These are phyloP conservation scores for Trematomus bernacchii DNA, from an alignment of 2,797 vertebrate species.

Conservation along the genomic window DNA sequence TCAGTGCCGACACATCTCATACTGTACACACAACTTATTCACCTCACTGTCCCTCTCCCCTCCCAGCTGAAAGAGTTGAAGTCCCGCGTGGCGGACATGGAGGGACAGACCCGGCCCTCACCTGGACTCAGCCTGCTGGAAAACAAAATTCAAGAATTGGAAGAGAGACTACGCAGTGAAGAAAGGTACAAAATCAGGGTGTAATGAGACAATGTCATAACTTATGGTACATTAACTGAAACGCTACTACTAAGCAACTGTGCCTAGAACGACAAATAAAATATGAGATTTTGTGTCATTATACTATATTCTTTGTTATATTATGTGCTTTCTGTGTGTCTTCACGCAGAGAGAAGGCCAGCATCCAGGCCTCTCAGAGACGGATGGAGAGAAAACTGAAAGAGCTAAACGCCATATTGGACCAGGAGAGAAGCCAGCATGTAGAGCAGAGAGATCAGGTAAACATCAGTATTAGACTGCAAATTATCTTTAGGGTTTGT, in stretches of 20 bases:
- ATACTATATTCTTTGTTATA: background rate
- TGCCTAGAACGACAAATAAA: background rate
- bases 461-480: constrained; percentile 7
- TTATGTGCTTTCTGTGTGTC: constrained; percentile 4
- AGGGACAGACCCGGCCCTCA: constrained; percentile 86
- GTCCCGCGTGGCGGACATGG: constrained; percentile 88
- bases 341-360: constrained; percentile 87
- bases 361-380: constrained; percentile 88
- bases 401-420: constrained; percentile 92
- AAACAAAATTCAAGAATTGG: constrained; percentile 90
- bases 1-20: background rate
- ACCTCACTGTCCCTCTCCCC: background rate
- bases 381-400: constrained; percentile 94
- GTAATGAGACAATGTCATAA: background rate
- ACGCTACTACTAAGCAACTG: too few species aligned
- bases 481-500: background rate
- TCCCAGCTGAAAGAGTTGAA: constrained; percentile 92
- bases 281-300: background rate
- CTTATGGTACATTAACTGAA: too few species aligned
- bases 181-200: constrained; percentile 84
- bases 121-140: constrained; percentile 88
- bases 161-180: constrained; percentile 90
- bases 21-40: background rate
- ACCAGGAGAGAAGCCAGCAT: constrained; percentile 91
- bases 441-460: constrained; percentile 95